Percentiles rank a stretch among this genome's conserved stretches.
Evolutionary conservation across 2,797 vertebrate species (phyloP).

Genomic region (Ciconia nigra): DNA sequence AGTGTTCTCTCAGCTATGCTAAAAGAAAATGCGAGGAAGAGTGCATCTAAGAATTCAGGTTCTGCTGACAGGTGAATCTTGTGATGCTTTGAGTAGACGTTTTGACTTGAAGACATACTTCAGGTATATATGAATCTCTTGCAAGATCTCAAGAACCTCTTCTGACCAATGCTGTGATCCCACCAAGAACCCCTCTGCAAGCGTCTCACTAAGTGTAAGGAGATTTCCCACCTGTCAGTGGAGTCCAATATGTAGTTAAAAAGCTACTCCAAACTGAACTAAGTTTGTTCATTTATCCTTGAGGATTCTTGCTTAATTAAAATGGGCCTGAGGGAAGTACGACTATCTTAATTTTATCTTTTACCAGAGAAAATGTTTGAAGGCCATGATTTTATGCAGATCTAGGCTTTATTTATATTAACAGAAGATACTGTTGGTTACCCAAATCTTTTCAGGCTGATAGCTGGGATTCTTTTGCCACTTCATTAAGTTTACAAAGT

Average conservation of each 20-base stretch:
- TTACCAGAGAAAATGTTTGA: background rate
- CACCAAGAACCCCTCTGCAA: background rate
- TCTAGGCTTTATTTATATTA: background rate
- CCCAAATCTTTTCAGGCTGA: background rate
- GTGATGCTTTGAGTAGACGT: background rate
- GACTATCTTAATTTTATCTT: conserved; percentile 2
- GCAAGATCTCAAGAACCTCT: background rate
- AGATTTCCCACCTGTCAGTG: background rate
- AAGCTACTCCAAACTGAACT: background rate
- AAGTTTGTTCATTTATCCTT: background rate
- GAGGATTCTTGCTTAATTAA: conserved; percentile 8
- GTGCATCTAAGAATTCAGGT: background rate
- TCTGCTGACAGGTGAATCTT: background rate
- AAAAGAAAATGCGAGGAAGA: background rate
- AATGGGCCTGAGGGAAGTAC: background rate
- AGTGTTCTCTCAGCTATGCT: background rate
- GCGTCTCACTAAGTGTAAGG: background rate
- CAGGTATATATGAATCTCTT: background rate
- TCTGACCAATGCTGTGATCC: background rate
- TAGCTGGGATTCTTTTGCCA: background rate
- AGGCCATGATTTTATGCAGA: background rate
- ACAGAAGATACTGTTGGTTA: background rate
- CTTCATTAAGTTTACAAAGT: background rate
- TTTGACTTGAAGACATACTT: background rate
- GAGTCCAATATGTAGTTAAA: background rate